Evolutionary conservation across 2,113 vertebrate species (phyloP).

Genomic region (Zingel zingel): DNA sequence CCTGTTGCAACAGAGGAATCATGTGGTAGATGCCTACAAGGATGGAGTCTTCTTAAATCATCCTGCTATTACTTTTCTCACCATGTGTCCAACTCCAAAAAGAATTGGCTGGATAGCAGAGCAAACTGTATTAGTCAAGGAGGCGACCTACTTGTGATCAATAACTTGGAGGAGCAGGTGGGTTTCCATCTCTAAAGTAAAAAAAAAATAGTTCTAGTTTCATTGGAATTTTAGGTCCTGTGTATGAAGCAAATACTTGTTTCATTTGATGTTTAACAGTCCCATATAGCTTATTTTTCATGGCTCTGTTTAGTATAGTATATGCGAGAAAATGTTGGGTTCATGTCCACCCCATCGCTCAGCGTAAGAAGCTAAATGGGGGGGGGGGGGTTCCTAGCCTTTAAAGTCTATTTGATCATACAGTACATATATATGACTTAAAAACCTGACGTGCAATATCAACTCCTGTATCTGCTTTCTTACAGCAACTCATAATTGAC

Average conservation of each 20-base stretch:
- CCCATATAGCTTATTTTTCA: background rate
- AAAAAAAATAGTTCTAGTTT: background rate
- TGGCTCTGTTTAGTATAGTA: background rate
- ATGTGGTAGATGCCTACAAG: slow-evolving; percentile 65
- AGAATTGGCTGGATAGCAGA: slow-evolving; percentile 74
- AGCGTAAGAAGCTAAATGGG: background rate
- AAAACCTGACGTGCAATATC: background rate
- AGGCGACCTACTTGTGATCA: slow-evolving; percentile 69
- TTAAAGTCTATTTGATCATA: background rate
- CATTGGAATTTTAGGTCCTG: background rate
- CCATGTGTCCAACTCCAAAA: background rate
- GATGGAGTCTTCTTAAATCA: slow-evolving; percentile 64
- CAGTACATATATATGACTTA: background rate
- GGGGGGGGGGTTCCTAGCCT: background rate
- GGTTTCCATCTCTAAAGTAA: slow-evolving; percentile 2
- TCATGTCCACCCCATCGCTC: background rate
- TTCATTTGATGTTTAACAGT: background rate
- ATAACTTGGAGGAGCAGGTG: slow-evolving; percentile 73
- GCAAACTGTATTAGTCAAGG: slow-evolving; percentile 62
- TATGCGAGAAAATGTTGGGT: background rate
- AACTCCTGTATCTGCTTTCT: slow-evolving; percentile 11
- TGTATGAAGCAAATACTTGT: background rate
- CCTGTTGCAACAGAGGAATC: slow-evolving; percentile 63
- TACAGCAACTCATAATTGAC: slow-evolving; percentile 43
- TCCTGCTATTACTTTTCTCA: slow-evolving; percentile 73